phyloP scores from a whole-genome alignment of 2,797 vertebrate genomes.

The Euphonia xanthogaster region DNA sequence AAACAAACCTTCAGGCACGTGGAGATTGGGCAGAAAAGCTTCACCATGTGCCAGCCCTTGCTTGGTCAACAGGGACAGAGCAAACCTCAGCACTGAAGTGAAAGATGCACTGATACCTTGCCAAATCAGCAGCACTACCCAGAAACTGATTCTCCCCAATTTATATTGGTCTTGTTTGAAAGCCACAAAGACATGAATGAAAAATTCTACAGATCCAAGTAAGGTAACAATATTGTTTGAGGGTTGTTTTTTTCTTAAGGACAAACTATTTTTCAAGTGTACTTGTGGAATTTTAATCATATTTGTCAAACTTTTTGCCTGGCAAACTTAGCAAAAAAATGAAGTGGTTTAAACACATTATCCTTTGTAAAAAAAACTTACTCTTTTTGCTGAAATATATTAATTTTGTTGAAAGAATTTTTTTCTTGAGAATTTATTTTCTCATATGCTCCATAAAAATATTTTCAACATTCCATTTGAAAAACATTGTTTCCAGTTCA shows the following conservation, averaged over 20 bases:
- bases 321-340: not conserved
- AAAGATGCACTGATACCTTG: not conserved
- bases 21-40: not conserved
- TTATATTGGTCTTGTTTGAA: not conserved
- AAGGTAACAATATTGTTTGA: not conserved
- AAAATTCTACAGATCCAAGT: not conserved
- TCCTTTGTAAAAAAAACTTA: not conserved
- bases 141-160: not conserved
- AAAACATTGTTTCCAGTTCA: not conserved
- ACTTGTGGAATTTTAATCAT: not conserved
- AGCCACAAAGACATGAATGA: not conserved
- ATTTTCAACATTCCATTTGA: not conserved
- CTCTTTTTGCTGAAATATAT: not conserved
- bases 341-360: not conserved
- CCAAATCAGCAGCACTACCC: not conserved
- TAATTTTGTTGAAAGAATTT: not conserved
- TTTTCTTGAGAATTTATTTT: not conserved
- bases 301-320: not conserved
- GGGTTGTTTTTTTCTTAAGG: too few species aligned
- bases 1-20: accelerated
- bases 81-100: not conserved
- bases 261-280: not conserved
- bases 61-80: not conserved
- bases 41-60: not conserved
- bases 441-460: not conserved